These are phyloP conservation scores for Lepas anatifera DNA, from an alignment of 2,888 invertebrate genomes.

Conservation along the genomic window DNA sequence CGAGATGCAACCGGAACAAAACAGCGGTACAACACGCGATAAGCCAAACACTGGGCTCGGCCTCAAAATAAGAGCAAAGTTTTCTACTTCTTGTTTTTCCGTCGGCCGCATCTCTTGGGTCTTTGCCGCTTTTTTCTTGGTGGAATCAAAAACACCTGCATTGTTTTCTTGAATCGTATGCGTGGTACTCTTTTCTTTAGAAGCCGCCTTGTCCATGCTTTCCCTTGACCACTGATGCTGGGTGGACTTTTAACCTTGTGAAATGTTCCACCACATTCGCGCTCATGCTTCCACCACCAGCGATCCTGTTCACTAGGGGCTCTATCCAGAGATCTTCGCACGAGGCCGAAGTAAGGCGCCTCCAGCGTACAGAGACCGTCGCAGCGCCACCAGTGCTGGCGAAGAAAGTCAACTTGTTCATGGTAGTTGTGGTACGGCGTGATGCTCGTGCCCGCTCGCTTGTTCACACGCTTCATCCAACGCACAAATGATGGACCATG, in stretches of 20 bases:
- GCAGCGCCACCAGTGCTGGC: slow-evolving; percentile 93
- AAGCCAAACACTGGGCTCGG: too few species aligned
- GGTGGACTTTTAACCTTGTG: background rate
- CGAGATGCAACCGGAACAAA: too few species aligned
- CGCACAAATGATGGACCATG: slow-evolving; percentile 89
- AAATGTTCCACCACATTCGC: background rate
- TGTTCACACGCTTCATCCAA: slow-evolving; percentile 89
- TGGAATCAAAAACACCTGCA: background rate
- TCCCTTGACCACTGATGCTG: background rate
- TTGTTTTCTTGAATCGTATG: background rate
- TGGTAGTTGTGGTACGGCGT: slow-evolving; percentile 89
- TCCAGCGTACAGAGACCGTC: slow-evolving; percentile 65
- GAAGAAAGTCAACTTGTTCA: slow-evolving; percentile 79
- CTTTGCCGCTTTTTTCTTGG: background rate
- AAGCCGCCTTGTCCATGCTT: background rate
- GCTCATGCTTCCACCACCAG: background rate
- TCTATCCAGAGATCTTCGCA: slow-evolving; percentile 72
- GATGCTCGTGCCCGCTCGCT: slow-evolving; percentile 70
- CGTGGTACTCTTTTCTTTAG: background rate
- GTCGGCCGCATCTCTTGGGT: too few species aligned
- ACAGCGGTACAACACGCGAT: too few species aligned
- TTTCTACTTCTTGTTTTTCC: too few species aligned
- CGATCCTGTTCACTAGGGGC: slow-evolving; percentile 51
- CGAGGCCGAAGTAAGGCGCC: slow-evolving; percentile 76
- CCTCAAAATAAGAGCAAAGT: too few species aligned